Evolutionary conservation across 2,888 invertebrate genomes (phyloP).

Genomic region (Dynastes hyllus): DNA sequence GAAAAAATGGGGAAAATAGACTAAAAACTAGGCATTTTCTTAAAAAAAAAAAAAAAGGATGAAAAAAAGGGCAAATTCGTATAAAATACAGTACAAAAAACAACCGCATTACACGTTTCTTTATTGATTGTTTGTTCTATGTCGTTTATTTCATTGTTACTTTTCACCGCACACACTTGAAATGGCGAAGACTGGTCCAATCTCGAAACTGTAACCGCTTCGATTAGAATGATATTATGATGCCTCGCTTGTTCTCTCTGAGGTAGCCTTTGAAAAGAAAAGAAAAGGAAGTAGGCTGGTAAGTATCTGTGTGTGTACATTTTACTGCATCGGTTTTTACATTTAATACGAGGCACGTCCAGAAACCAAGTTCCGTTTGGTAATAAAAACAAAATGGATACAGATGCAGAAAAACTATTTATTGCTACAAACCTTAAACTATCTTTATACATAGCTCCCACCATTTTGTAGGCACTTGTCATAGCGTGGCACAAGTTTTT

Average conservation of each 20-base stretch:
- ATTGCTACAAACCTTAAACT: no score
- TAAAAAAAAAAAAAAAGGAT: not conserved
- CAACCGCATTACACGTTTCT: not conserved
- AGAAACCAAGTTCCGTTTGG: no score
- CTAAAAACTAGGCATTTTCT: not conserved
- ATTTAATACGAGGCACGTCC: no score
- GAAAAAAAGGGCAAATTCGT: not conserved
- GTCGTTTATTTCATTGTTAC: not conserved
- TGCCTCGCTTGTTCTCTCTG: conserved; percentile 36
- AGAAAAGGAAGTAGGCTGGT: conserved; percentile 11
- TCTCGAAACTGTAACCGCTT: conserved; percentile 2
- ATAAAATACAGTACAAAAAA: no score
- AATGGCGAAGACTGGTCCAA: conserved; percentile 4
- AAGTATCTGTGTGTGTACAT: not conserved
- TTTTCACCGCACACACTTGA: not conserved
- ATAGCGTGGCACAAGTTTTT: no score
- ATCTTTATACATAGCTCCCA: no score
- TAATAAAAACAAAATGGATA: no score
- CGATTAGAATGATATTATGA: conserved; percentile 19
- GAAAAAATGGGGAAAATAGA: not conserved
- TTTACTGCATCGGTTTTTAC: no score
- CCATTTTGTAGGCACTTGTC: no score
- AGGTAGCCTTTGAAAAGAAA: conserved; percentile 35
- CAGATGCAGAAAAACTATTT: no score
- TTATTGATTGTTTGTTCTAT: not conserved